Base-by-base conservation (phyloP, 2,113 vertebrate species). In the Phylloscopus trochiloides region DNA sequence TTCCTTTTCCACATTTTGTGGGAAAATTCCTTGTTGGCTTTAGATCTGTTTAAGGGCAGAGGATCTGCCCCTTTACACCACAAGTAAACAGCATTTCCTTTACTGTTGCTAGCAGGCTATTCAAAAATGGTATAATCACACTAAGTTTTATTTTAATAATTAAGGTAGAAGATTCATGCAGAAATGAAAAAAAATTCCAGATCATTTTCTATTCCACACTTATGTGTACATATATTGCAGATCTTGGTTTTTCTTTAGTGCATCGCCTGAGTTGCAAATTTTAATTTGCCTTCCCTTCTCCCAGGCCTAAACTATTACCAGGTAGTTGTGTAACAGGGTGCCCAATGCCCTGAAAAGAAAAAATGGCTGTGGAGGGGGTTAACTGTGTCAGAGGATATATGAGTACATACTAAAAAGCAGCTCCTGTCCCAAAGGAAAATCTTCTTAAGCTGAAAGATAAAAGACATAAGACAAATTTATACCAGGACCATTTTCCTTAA, bases 1-100 rank as follows among this genome's bases (percentile, higher is more conserved):
- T 54, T 80, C 40, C 51, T 76, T 72, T 72, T 73, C 65, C 59
- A 83, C 17, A 75, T 75, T 83, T 91, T 77, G 71, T 78, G 94
- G 72, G 91, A 94, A 89, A 92, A 81, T 42, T 77, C 85, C 43
- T 91, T 73, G 14, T 48, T 96, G 55, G 32, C 29, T 88, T 94
- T 92, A 88, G 25, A 73, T 78, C 34, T 88, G 55, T 34, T 89
- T 70, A 92, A 94, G 76, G 67, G 28, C 61, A 88, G 32, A 55
- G 19, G 18, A 79, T 52, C n/a, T 54, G 76, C 20, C 63, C 22
- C 26, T 50, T 13, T 40, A 58, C 17, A 32, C 28, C 3, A 1
- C 42, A 59, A 74, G n/a, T 18, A 86, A 34, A 34, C 22, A 50
- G 42, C 54, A 71, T 57, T 28, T 83, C 21, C 67, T 29, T 38